Percentiles rank a stretch among this genome's conserved stretches.
Evolutionary conservation across 2,888 invertebrate genomes (phyloP).

Genomic region (Troglohyphantes excavatus): DNA sequence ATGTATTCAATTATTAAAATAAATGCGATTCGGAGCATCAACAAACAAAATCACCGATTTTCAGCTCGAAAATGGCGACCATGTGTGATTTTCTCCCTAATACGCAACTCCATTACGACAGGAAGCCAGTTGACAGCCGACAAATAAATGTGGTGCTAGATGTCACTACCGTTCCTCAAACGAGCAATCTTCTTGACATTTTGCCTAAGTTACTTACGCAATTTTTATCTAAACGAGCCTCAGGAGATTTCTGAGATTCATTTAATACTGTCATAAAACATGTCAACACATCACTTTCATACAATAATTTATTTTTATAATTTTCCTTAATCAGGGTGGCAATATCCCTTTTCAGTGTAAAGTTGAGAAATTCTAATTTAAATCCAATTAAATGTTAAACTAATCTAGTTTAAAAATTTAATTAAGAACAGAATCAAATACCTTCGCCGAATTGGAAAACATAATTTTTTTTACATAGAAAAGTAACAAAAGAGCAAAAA

Average conservation of each 20-base stretch:
- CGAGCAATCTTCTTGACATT: conserved; percentile 57
- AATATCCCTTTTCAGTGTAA: neutral
- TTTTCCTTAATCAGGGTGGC: neutral
- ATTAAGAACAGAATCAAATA: too few species aligned
- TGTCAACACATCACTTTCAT: conserved; percentile 17
- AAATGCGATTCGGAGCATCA: conserved; percentile 63
- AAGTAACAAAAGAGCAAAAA: too few species aligned
- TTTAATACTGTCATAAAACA: conserved; percentile 22
- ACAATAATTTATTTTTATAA: neutral
- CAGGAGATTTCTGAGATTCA: neutral
- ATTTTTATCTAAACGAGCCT: neutral
- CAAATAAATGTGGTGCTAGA: conserved; percentile 72
- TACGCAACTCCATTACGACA: conserved; percentile 78
- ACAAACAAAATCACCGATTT: conserved; percentile 76
- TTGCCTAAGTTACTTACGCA: conserved; percentile 8
- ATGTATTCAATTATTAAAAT: conserved; percentile 66
- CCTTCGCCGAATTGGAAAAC: too few species aligned
- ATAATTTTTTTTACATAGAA: too few species aligned
- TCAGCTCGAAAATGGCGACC: conserved; percentile 78
- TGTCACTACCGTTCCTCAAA: conserved; percentile 67
- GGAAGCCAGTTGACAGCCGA: conserved; percentile 78
- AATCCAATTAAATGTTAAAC: too few species aligned
- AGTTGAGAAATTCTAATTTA: neutral
- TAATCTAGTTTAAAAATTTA: too few species aligned
- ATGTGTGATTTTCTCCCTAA: conserved; percentile 75